phyloP scores from a whole-genome alignment of 2,888 invertebrate genomes.

The Sphaeridia pumilis region DNA sequence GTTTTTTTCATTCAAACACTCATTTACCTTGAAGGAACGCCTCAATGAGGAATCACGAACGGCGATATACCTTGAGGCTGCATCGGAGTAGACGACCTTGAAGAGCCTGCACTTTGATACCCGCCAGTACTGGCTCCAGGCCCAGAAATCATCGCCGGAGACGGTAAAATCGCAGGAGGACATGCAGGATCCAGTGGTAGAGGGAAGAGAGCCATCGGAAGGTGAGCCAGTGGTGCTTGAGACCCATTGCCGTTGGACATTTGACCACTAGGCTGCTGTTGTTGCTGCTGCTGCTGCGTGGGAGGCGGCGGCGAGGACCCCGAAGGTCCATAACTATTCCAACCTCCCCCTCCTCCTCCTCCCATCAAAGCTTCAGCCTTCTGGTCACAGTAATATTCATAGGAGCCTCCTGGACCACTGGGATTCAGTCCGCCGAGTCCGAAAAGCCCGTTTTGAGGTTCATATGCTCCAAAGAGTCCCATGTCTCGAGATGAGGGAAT shows the following conservation, averaged over 20 bases:
- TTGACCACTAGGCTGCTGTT: not conserved
- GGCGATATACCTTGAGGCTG: too few relatives aligned
- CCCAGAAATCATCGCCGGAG: constrained; percentile 20
- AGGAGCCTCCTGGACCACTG: constrained; percentile 3
- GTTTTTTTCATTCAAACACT: too few relatives aligned
- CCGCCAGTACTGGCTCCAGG: constrained; percentile 29
- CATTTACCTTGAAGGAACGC: too few relatives aligned
- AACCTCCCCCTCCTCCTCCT: too few relatives aligned
- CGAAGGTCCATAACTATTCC: too few relatives aligned
- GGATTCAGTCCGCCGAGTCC: not conserved
- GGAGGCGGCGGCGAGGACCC: too few relatives aligned
- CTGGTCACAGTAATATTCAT: constrained; percentile 12
- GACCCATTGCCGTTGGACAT: not conserved
- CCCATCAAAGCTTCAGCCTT: constrained; percentile 15
- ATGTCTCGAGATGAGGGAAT: constrained; percentile 5
- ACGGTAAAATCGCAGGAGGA: constrained; percentile 33
- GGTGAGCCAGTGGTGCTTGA: constrained; percentile 16
- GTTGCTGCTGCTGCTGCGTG: too few relatives aligned
- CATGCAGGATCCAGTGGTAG: constrained; percentile 32
- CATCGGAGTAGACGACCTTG: constrained; percentile 32
- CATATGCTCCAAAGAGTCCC: constrained; percentile 3
- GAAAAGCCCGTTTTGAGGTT: not conserved
- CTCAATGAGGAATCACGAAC: too few relatives aligned
- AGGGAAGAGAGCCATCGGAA: constrained; percentile 33
- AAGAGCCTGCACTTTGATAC: constrained; percentile 31